phyloP scores from a whole-genome alignment of 1,140 invertebrate genomes.

The Whitmania pigra region DNA sequence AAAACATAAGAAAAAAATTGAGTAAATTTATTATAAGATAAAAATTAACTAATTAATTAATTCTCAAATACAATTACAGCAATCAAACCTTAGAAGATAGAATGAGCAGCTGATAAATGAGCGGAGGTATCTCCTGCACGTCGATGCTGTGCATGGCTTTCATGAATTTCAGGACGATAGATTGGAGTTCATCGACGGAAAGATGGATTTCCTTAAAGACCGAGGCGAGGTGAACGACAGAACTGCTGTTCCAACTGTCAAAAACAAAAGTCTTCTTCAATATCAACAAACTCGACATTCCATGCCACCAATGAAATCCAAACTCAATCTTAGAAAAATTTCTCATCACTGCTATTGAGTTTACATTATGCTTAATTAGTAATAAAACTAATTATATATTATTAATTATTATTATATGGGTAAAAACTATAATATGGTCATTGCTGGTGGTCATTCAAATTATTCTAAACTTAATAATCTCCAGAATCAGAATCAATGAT shows the following conservation, averaged over 20 bases:
- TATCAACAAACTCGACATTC: neutral
- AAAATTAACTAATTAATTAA: too few relatives aligned
- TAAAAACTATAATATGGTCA: neutral
- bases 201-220: slow-evolving; percentile 39
- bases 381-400: too few relatives aligned
- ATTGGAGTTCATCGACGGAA: slow-evolving; percentile 37
- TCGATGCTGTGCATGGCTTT: slow-evolving; percentile 37
- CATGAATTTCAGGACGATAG: slow-evolving; percentile 41
- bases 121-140: slow-evolving; percentile 38
- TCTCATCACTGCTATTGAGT: too few relatives aligned
- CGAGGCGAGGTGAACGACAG: slow-evolving; percentile 33
- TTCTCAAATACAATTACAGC: neutral
- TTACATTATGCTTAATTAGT: too few relatives aligned
- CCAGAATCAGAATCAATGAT: neutral
- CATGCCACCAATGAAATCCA: neutral
- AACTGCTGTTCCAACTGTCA: slow-evolving; percentile 33
- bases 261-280: slow-evolving; percentile 3
- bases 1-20: too few relatives aligned
- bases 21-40: neutral
- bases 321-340: too few relatives aligned
- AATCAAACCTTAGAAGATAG: slow-evolving; percentile 34
- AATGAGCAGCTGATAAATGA: slow-evolving; percentile 41
- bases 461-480: too few relatives aligned
- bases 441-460: too few relatives aligned
- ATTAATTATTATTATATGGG: too few relatives aligned